Percentiles rank a stretch among this genome's conserved stretches.
These are phyloP conservation scores for Pangasianodon hypophthalmus DNA, from an alignment of 2,113 vertebrate genomes.

Conservation along the genomic window DNA sequence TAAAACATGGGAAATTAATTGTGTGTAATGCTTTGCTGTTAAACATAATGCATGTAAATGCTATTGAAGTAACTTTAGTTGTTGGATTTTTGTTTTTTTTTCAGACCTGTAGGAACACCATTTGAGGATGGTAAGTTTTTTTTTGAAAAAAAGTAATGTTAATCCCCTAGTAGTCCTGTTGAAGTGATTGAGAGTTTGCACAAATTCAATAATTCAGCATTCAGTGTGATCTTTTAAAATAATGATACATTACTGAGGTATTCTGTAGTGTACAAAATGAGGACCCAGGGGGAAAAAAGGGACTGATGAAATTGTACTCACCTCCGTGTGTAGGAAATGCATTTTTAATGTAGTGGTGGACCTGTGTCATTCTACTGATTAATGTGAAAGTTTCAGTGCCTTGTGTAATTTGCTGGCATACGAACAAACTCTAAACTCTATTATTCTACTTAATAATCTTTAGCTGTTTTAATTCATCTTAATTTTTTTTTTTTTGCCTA, in stretches of 20 bases:
- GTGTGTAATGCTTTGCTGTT: neutral
- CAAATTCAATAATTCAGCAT: neutral
- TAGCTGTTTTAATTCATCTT: too few relatives aligned
- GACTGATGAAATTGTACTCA: neutral
- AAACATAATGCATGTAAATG: neutral
- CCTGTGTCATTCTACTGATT: neutral
- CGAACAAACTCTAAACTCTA: neutral
- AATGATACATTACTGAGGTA: neutral
- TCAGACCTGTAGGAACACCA: constrained; percentile 95
- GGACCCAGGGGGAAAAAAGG: neutral
- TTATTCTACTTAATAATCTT: neutral
- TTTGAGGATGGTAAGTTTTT: constrained; percentile 95
- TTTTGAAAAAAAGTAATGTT: constrained; percentile 21
- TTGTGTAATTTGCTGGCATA: neutral
- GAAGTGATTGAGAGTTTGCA: neutral
- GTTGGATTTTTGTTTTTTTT: constrained; percentile 51
- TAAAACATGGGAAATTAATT: neutral
- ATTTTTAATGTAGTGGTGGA: neutral
- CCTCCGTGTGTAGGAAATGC: neutral
- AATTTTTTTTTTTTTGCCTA: neutral
- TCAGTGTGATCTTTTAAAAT: neutral
- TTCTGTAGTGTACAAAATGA: neutral
- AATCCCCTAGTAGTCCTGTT: neutral
- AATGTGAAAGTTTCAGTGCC: neutral
- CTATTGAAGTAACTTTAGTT: constrained; percentile 1